phyloP scores from a whole-genome alignment of 1,140 invertebrate species.

The Rhyacophila brunnea region DNA sequence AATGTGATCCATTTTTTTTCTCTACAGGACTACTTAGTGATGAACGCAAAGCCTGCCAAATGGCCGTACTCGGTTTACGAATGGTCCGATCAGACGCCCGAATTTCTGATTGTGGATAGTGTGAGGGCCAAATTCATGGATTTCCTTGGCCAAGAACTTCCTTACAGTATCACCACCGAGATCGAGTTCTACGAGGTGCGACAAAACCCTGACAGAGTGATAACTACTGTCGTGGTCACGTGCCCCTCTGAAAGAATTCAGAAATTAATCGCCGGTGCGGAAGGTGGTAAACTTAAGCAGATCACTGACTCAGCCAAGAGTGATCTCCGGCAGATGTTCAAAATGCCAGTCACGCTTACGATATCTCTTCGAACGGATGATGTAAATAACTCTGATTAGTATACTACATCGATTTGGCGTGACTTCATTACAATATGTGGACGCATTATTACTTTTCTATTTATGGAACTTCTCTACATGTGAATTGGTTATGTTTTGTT shows the following conservation, averaged over 20 bases:
- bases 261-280: slow-evolving; percentile 63
- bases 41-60: slow-evolving; percentile 58
- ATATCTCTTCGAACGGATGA: slow-evolving; percentile 36
- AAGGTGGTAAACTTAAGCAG: slow-evolving; percentile 63
- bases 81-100: slow-evolving; percentile 70
- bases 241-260: slow-evolving; percentile 62
- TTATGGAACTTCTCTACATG: too few species aligned
- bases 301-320: slow-evolving; percentile 60
- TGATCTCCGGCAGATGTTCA: slow-evolving; percentile 39
- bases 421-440: too few species aligned
- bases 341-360: slow-evolving; percentile 38
- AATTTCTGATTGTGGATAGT: slow-evolving; percentile 66
- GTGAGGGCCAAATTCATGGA: slow-evolving; percentile 80
- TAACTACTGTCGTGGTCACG: slow-evolving; percentile 60
- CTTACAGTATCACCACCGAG: slow-evolving; percentile 68
- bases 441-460: too few species aligned
- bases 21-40: slow-evolving; percentile 71
- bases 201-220: slow-evolving; percentile 59
- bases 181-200: slow-evolving; percentile 67
- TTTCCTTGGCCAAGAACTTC: slow-evolving; percentile 76
- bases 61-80: slow-evolving; percentile 67
- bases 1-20: slow-evolving; percentile 17
- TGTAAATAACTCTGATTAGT: too few species aligned
- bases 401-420: too few species aligned
- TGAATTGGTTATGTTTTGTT: too few species aligned